phyloP scores from a whole-genome alignment of 2,888 invertebrate genomes.

The Punctoribates punctum region DNA sequence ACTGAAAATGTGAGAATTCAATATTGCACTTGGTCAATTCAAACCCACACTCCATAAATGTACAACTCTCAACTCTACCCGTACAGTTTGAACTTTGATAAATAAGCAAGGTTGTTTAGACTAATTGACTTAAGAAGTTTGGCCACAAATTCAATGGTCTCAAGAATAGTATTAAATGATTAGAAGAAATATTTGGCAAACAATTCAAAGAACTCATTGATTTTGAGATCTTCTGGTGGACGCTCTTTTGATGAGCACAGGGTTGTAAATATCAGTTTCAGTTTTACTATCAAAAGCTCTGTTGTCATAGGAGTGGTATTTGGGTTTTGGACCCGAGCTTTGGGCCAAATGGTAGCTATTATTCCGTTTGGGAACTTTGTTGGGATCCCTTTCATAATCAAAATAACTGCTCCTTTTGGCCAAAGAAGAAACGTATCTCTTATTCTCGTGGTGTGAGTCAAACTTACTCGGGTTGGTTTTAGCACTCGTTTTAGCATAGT shows the following conservation, averaged over 20 bases:
- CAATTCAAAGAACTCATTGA: no score
- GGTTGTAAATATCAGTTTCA: background rate
- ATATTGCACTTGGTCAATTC: no score
- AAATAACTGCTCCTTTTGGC: conserved; percentile 32
- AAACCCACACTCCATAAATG: no score
- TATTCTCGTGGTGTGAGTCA: background rate
- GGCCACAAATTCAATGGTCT: no score
- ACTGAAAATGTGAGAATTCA: no score
- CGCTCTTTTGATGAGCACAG: conserved; percentile 1
- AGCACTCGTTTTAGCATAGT: no score
- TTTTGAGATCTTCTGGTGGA: background rate
- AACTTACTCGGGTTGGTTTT: background rate
- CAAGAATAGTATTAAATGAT: no score
- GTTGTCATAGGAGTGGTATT: conserved; percentile 15
- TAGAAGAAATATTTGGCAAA: no score
- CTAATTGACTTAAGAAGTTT: no score
- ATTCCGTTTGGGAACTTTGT: background rate
- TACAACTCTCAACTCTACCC: no score
- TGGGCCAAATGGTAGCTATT: conserved; percentile 6
- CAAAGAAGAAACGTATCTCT: background rate
- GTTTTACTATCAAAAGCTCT: background rate
- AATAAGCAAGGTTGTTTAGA: no score
- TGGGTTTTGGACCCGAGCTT: background rate
- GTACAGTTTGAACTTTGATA: no score
- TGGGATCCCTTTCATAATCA: background rate